Percentiles rank a stretch among this genome's conserved stretches.
These are phyloP conservation scores for Galaxea fascicularis DNA, from an alignment of 92 coral and sea anemone species.

Conservation along the genomic window DNA sequence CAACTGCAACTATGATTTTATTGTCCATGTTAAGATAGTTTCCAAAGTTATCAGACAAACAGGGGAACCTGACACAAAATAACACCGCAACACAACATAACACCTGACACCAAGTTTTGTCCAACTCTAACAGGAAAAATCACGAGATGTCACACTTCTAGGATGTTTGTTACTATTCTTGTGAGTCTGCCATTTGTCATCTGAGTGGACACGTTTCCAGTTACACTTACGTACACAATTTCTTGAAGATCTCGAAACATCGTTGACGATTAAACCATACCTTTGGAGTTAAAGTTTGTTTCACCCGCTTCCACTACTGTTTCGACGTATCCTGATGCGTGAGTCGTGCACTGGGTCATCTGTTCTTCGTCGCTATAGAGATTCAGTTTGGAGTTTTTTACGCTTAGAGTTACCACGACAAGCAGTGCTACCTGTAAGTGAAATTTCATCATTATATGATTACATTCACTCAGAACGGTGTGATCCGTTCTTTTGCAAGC, in stretches of 20 bases:
- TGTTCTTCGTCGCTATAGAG: background rate
- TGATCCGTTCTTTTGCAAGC: background rate
- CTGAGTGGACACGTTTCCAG: background rate
- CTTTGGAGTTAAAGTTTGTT: background rate
- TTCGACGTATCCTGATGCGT: background rate
- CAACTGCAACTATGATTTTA: too few relatives aligned
- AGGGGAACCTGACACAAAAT: too few relatives aligned
- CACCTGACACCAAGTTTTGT: too few relatives aligned
- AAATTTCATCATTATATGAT: too few relatives aligned
- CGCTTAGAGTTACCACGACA: background rate
- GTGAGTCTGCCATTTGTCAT: too few relatives aligned
- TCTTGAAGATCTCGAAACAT: background rate
- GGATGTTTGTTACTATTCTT: too few relatives aligned
- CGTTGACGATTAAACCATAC: background rate
- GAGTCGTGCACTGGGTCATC: background rate
- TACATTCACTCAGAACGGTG: background rate
- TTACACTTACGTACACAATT: background rate
- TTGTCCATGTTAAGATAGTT: too few relatives aligned
- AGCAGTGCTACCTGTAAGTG: background rate
- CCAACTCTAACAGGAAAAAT: too few relatives aligned
- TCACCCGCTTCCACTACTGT: background rate
- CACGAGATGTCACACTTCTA: too few relatives aligned
- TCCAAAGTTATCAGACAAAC: too few relatives aligned
- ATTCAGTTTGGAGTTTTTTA: background rate
- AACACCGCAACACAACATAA: too few relatives aligned